phyloP scores from a whole-genome alignment of 2,797 vertebrate species.

The Gymnodraco acuticeps region DNA sequence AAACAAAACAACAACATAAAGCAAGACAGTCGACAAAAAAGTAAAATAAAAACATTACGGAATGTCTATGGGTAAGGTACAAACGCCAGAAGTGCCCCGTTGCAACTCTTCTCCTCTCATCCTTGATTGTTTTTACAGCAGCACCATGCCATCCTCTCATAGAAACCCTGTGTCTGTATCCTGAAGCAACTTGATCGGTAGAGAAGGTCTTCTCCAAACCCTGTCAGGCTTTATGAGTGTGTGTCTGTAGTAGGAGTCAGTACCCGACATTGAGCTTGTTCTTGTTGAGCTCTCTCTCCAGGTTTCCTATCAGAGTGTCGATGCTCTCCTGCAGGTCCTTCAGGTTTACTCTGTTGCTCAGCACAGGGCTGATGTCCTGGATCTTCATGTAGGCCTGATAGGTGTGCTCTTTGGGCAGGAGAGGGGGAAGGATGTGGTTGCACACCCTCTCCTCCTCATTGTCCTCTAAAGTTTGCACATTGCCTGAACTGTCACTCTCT shows the following conservation, averaged over 20 bases:
- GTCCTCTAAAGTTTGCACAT: slow-evolving; percentile 60
- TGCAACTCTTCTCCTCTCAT: slow-evolving; percentile 54
- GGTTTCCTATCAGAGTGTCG: slow-evolving; percentile 95
- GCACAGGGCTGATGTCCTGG: slow-evolving; percentile 89
- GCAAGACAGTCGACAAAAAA: slow-evolving; percentile 45
- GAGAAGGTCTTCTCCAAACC: slow-evolving; percentile 34
- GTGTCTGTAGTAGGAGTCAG: slow-evolving; percentile 61
- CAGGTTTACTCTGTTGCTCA: slow-evolving; percentile 91
- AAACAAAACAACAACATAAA: slow-evolving; percentile 46
- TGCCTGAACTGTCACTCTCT: slow-evolving; percentile 45
- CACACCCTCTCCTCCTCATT: slow-evolving; percentile 61
- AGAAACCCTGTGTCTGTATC: slow-evolving; percentile 59
- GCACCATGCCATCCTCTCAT: slow-evolving; percentile 37
- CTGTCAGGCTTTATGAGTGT: slow-evolving; percentile 3
- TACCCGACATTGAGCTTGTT: slow-evolving; percentile 93
- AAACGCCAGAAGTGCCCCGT: slow-evolving; percentile 64
- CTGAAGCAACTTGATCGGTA: slow-evolving; percentile 53
- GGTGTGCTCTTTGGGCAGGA: slow-evolving; percentile 83
- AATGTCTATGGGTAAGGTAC: slow-evolving; percentile 73
- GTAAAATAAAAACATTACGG: slow-evolving; percentile 55
- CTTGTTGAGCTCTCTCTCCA: slow-evolving; percentile 97
- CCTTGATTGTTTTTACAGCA: slow-evolving; percentile 44
- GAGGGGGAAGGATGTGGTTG: slow-evolving; percentile 59
- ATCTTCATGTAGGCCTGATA: slow-evolving; percentile 92
- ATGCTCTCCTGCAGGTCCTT: slow-evolving; percentile 98